Base-by-base conservation (phyloP, 2,113 vertebrate species). In the Hepsetus odoe region DNA sequence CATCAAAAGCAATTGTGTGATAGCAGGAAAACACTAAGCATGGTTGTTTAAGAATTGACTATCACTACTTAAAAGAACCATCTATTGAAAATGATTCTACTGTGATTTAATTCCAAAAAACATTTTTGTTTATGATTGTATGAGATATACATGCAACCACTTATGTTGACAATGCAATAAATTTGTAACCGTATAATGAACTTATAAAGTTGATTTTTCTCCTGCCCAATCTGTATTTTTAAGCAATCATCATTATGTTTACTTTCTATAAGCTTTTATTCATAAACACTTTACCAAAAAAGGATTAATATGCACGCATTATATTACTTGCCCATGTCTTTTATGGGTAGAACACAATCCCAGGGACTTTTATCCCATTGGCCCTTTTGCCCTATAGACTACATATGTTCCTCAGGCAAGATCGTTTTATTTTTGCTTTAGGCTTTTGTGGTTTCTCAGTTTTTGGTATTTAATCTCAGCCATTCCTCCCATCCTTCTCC, bases 391-490 rank as follows among this genome's bases (percentile, higher is more conserved):
- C 80, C 84, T 85, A 56, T 49, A 86, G 80, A 83, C 85, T 69
- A 70, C 66, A 24, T 16, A 56, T 87, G 85, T 88, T 88, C 88
- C 87, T 89, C 83, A 86, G 42, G 65, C 35, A 77, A 76, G 70
- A 74, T 58, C 16, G 4, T 74, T 81, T 56, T 62, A 77, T 85
- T 81, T 79, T 67, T 85, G 46, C 85, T 71, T 82, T 74, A 44
- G 64, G 75, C 68, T 86, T 77, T 86, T 85, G 76, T 58, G 77
- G 80, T 55, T 85, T 86, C 82, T 84, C 40, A 64, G 80, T 82
- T 88, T 87, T 88, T 86, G 82, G 87, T 82, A 73, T 82, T 78
- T 85, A 83, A 67, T 84, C 69, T 38, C 55, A 42, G 56, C 72
- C 77, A 58, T 64, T 53, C 76, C 56, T 51, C n/a, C 28, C 3